Conservation (phyloP, 1,140 invertebrate genomes). For the Drosophila carrolli region DNA sequence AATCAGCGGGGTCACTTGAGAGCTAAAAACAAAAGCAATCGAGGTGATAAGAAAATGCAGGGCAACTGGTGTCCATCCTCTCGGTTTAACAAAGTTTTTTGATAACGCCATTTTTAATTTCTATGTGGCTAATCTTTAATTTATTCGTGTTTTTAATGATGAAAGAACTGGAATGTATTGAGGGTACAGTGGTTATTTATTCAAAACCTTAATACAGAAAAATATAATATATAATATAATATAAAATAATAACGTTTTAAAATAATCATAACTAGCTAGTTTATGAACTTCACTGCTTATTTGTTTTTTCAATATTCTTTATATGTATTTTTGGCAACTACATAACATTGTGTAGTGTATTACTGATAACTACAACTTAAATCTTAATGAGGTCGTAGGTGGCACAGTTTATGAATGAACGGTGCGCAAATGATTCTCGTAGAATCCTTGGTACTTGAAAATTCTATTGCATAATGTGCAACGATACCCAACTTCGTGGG, state of each 20-base stretch:
- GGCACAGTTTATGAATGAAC: not conserved
- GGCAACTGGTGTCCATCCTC: constrained; percentile 21
- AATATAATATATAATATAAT: not conserved
- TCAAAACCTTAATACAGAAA: not conserved
- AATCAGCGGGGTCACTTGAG: constrained; percentile 55
- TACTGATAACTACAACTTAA: not conserved
- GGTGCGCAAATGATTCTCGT: constrained; percentile 17
- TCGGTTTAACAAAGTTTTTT: not conserved
- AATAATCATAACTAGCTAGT: too few species aligned
- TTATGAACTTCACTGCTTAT: not conserved
- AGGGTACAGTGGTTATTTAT: not conserved
- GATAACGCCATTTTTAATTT: constrained; percentile 8
- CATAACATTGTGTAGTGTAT: not conserved
- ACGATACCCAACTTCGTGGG: not conserved
- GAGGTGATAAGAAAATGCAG: constrained; percentile 31
- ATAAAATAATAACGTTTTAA: not conserved
- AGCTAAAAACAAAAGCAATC: constrained; percentile 28
- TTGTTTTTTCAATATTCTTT: not conserved
- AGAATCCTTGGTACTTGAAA: constrained; percentile 24
- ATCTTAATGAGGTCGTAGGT: too few species aligned
- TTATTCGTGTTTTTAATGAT: constrained; percentile 1
- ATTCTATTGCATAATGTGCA: constrained; percentile 28
- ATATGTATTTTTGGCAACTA: too few species aligned
- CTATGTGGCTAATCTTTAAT: not conserved
- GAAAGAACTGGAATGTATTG: not conserved